Conservation (phyloP, 2,797 vertebrate species). For the Hemibagrus guttatus region DNA sequence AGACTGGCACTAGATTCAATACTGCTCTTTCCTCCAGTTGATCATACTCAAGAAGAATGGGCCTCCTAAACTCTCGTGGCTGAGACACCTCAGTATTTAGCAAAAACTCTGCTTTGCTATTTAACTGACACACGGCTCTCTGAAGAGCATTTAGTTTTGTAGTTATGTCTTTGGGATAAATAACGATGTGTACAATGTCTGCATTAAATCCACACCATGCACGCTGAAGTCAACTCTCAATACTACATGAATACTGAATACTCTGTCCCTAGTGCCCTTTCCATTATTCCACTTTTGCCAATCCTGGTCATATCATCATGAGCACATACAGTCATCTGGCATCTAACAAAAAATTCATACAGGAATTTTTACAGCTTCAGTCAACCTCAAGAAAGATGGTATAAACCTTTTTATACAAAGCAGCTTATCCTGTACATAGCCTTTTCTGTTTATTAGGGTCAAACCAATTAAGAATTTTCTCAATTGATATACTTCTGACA, state of each 20-base stretch:
- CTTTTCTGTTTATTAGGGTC: neutral
- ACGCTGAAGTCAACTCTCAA: neutral
- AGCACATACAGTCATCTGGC: neutral
- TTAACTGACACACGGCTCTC: neutral
- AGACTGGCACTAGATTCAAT: neutral
- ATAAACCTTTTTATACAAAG: neutral
- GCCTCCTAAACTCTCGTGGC: neutral
- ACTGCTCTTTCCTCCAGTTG: neutral
- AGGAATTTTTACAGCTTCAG: neutral
- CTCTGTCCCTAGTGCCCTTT: neutral
- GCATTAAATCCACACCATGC: neutral
- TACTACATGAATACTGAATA: neutral
- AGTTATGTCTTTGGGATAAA: neutral
- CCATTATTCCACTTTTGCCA: neutral
- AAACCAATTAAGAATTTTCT: neutral
- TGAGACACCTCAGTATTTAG: neutral
- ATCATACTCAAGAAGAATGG: neutral
- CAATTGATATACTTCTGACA: neutral
- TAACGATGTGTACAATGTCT: neutral
- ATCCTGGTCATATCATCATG: neutral
- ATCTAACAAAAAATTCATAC: neutral
- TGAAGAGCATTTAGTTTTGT: neutral
- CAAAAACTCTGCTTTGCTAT: neutral
- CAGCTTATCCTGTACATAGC: neutral
- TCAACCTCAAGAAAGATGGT: neutral